phyloP scores from a whole-genome alignment of 2,113 vertebrate genomes.

The Chelonoidis abingdonii region DNA sequence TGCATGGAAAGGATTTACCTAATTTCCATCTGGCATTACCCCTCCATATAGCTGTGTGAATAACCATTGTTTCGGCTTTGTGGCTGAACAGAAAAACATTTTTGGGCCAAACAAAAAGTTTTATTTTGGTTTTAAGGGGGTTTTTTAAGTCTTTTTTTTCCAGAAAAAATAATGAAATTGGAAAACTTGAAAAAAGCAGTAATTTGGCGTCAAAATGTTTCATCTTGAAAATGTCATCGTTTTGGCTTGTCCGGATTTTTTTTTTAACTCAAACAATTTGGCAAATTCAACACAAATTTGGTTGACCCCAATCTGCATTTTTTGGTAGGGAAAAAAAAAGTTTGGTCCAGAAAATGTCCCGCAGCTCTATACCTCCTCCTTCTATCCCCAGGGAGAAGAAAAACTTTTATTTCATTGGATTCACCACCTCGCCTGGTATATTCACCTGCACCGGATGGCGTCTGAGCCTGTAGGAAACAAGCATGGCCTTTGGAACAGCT shows the following conservation, averaged over 20 bases:
- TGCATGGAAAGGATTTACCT: background rate
- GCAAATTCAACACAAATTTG: background rate
- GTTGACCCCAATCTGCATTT: background rate
- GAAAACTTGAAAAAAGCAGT: background rate
- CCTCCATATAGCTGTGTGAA: background rate
- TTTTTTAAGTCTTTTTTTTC: background rate
- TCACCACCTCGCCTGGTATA: background rate
- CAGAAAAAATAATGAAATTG: background rate
- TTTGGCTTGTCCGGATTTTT: background rate
- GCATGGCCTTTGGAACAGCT: background rate
- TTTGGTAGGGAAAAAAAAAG: background rate
- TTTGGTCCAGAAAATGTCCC: background rate
- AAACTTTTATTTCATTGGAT: background rate
- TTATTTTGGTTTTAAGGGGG: background rate
- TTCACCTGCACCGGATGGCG: background rate
- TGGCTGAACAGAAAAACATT: background rate
- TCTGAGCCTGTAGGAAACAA: background rate
- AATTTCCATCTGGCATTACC: background rate
- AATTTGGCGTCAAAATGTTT: background rate
- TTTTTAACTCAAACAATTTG: background rate
- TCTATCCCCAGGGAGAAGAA: background rate
- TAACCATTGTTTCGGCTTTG: background rate
- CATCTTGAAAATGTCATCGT: background rate
- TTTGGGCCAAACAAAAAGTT: background rate
- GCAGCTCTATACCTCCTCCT: background rate